Conservation (phyloP, 1,140 invertebrate genomes). For the Uloborus diversus region DNA sequence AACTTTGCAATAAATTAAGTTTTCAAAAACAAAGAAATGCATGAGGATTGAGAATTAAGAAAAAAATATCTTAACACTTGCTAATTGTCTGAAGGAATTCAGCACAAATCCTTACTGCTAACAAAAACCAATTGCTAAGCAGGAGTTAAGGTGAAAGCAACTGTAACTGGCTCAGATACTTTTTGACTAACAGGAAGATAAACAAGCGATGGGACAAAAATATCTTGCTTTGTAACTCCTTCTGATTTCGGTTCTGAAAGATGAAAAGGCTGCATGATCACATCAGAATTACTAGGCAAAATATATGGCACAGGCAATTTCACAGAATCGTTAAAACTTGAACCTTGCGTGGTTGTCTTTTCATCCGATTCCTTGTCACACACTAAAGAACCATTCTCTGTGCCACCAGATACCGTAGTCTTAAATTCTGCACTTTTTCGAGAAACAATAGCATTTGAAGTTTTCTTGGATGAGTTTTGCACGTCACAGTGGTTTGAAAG, state of each 20-base stretch:
- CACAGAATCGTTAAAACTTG: slow-evolving; percentile 4
- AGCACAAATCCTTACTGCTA: too few relatives aligned
- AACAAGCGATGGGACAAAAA: slow-evolving; percentile 84
- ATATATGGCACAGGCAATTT: slow-evolving; percentile 26
- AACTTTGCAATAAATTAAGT: too few relatives aligned
- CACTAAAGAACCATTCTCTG: slow-evolving; percentile 22
- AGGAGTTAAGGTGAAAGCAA: slow-evolving; percentile 90
- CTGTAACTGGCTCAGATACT: slow-evolving; percentile 80
- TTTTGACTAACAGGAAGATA: slow-evolving; percentile 89
- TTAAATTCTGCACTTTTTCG: slow-evolving; percentile 7
- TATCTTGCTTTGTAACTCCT: slow-evolving; percentile 27
- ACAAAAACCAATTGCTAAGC: too few relatives aligned
- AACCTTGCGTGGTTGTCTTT: neutral
- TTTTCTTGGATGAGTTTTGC: slow-evolving; percentile 28
- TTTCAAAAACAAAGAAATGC: too few relatives aligned
- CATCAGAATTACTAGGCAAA: slow-evolving; percentile 42
- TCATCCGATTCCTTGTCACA: slow-evolving; percentile 1
- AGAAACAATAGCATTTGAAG: neutral
- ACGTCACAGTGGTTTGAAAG: slow-evolving; percentile 20
- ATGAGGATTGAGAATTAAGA: too few relatives aligned
- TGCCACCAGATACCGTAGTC: slow-evolving; percentile 9
- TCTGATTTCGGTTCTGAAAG: slow-evolving; percentile 71
- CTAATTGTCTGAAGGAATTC: too few relatives aligned
- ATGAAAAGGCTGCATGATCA: slow-evolving; percentile 86
- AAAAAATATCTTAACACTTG: too few relatives aligned